Conservation (phyloP, 1,140 invertebrate genomes). For the Dinothrombium tinctorium region DNA sequence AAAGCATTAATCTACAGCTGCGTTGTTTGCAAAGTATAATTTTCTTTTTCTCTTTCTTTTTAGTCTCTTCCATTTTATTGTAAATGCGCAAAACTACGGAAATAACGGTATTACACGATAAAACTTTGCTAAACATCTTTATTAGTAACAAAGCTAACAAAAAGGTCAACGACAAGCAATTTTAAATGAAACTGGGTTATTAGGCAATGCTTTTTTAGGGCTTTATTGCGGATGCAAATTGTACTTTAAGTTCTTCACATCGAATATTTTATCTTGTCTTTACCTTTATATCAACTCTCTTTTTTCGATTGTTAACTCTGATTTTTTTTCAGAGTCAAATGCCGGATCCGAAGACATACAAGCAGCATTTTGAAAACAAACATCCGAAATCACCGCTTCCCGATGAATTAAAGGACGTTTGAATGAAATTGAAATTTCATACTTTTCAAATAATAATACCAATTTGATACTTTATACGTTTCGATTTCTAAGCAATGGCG, state of each 20-base stretch:
- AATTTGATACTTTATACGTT: no score
- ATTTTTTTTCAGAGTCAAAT: conserved; percentile 55
- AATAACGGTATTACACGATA: no score
- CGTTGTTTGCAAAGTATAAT: conserved; percentile 67
- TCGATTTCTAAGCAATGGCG: no score
- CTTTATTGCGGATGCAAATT: background rate
- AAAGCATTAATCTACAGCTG: conserved; percentile 79
- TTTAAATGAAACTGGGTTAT: background rate
- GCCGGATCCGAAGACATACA: conserved; percentile 98
- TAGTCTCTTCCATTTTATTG: no score
- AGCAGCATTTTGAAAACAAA: conserved; percentile 98
- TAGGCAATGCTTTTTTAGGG: background rate
- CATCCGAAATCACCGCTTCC: conserved; percentile 91
- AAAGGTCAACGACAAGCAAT: background rate
- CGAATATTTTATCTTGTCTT: background rate
- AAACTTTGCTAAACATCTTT: no score
- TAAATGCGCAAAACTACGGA: no score
- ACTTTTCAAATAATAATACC: no score
- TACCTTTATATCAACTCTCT: background rate
- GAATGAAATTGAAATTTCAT: no score
- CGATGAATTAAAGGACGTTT: conserved; percentile 66
- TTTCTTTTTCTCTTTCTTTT: no score
- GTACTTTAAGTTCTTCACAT: background rate
- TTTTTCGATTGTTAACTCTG: background rate
- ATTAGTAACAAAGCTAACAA: no score